Base-by-base conservation (phyloP, 2,113 vertebrate species). In the Solea senegalensis region DNA sequence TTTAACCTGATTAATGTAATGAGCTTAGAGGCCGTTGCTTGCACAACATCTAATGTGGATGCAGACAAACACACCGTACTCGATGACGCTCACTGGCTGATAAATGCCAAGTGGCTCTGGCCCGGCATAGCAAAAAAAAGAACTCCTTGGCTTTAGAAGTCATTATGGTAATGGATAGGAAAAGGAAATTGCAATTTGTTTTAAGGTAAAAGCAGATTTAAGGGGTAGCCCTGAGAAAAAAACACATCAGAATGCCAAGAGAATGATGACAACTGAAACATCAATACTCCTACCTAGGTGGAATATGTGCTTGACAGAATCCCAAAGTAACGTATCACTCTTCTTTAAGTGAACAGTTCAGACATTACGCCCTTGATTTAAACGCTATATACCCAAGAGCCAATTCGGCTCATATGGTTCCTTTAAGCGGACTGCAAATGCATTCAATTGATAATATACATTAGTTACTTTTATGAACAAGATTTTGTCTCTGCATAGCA, bases 1-100 rank as follows among this genome's bases (percentile, higher is more conserved):
- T 86, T 88, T 89, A 93, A 94, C 90, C 87, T 88, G 88, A 92
- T 92, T 93, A 93, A 75, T 67, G 73, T 93, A 93, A 93, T 92
- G 84, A 91, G 86, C 90, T 91, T 85, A 89, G 81, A 85, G 78
- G 67, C 72, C 55, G 71, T n/a, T 81, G 85, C 69, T 84, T 75
- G 71, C 77, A 84, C 74, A 85, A 76, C 83, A 88, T 73, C 73
- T 75, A 80, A 86, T 78, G 79, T 77, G 75, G 63, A 80, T 69
- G 61, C 76, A 84, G 75, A 82, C 80, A 81, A 84, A 81, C 56
- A 74, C 66, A 56, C 61, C 56, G 43, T 52, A 66, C 65, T 72
- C 77, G 40, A 60, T 69, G 45, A 61, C 67, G 52, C 50, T 77
- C 52, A 26, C 51, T 69, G 66, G 54, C 67, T 74, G 80, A 71